Conservation (phyloP, 2,888 invertebrate species). For the Labia minor region DNA sequence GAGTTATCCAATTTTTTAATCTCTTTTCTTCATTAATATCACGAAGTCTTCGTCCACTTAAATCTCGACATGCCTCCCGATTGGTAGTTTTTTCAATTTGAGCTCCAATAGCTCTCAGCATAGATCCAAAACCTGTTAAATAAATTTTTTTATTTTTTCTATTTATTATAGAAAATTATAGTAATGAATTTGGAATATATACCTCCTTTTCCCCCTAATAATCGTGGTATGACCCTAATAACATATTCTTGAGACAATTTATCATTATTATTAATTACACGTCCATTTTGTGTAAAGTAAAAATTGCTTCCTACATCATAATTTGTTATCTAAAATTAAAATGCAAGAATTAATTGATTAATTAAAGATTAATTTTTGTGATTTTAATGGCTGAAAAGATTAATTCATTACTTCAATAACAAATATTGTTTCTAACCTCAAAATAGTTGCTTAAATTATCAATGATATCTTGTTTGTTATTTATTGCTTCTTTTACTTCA, state of each 20-base stretch:
- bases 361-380: too few relatives aligned
- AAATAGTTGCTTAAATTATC: not conserved
- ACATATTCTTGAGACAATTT: conserved; percentile 35
- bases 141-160: conserved; percentile 15
- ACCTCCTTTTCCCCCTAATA: conserved; percentile 85
- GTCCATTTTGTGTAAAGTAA: conserved; percentile 47
- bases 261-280: conserved; percentile 34
- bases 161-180: not conserved
- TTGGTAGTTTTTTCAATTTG: conserved; percentile 98
- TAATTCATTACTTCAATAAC: not conserved
- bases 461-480: not conserved
- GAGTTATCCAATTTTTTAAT: conserved; percentile 80
- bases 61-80: conserved; percentile 88
- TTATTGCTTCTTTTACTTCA: not conserved
- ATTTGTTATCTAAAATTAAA: conserved; percentile 5
- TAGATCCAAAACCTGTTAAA: conserved; percentile 73
- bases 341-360: not conserved
- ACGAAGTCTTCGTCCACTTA: conserved; percentile 86
- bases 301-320: conserved; percentile 35
- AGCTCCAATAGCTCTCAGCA: conserved; percentile 94
- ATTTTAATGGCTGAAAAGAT: too few relatives aligned
- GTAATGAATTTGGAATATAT: conserved; percentile 22
- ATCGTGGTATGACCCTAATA: conserved; percentile 44
- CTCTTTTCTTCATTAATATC: conserved; percentile 94
- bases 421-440: not conserved